phyloP scores from a whole-genome alignment of 1,140 invertebrate species.

The Cydia fagiglandana region DNA sequence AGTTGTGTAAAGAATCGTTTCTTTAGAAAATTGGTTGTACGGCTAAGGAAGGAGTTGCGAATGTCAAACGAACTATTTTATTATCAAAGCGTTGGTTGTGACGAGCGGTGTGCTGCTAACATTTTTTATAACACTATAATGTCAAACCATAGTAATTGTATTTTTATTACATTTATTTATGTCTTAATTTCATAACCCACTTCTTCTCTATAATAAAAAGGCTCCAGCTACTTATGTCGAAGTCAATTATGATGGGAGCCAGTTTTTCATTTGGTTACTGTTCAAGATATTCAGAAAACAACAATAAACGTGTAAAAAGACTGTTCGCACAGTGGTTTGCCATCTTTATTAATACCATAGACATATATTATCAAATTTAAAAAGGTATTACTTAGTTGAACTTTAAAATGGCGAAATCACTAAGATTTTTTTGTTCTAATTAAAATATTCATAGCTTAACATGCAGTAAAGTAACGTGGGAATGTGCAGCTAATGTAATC shows the following conservation, averaged over 20 bases:
- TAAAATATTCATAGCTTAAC: too few species aligned
- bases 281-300: background rate
- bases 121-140: background rate
- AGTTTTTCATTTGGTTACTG: background rate
- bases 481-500: too few species aligned
- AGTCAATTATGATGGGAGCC: slow-evolving; percentile 9
- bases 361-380: too few species aligned
- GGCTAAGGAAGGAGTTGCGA: background rate
- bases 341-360: too few species aligned
- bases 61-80: background rate
- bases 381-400: too few species aligned
- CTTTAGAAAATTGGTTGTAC: background rate
- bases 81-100: background rate
- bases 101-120: background rate
- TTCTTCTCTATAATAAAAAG: background rate
- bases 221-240: slow-evolving; percentile 17
- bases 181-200: background rate
- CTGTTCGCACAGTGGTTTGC: too few species aligned
- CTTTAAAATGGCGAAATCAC: too few species aligned
- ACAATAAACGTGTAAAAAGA: background rate
- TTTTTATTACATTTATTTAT: too few species aligned
- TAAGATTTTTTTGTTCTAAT: too few species aligned
- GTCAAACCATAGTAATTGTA: background rate
- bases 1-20: background rate
- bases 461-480: too few species aligned